These are phyloP conservation scores for Noctua janthina DNA, from an alignment of 2,888 invertebrate genomes.

Conservation along the genomic window DNA sequence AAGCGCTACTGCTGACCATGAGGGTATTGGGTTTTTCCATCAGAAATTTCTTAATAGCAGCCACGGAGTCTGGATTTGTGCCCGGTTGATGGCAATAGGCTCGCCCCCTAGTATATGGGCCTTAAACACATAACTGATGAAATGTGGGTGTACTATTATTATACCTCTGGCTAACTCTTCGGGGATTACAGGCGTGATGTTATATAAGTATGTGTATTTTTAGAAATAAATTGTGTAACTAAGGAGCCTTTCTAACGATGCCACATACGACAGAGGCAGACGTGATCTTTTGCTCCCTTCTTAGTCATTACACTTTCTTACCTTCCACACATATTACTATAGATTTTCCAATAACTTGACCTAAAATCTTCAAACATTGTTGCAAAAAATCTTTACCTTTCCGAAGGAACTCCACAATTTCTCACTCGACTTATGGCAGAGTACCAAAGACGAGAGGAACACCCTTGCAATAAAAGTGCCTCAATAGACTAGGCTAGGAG, in stretches of 20 bases:
- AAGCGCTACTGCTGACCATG: too few relatives aligned
- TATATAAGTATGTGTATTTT: too few relatives aligned
- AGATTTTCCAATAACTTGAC: neutral
- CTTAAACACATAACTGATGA: too few relatives aligned
- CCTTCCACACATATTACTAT: neutral
- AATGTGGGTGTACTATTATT: too few relatives aligned
- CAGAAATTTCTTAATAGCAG: too few relatives aligned
- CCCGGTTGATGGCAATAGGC: too few relatives aligned
- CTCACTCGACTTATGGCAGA: neutral
- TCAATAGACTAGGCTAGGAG: conserved; percentile 1
- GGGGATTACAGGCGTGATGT: too few relatives aligned
- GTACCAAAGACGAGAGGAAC: neutral
- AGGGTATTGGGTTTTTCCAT: too few relatives aligned
- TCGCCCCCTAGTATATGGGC: too few relatives aligned
- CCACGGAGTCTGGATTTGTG: too few relatives aligned
- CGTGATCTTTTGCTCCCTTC: neutral
- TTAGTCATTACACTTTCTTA: neutral
- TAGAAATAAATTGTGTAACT: neutral
- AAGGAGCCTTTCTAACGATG: neutral
- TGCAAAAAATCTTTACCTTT: neutral
- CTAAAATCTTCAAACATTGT: neutral
- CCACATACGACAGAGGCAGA: neutral
- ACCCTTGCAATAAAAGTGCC: neutral
- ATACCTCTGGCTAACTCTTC: too few relatives aligned
- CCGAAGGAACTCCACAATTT: neutral